A percentile compares a stretch with the other conserved stretches of the same genome.
phyloP scores from a whole-genome alignment of 23 tunicate genomes.

The Halocynthia aurantium region DNA sequence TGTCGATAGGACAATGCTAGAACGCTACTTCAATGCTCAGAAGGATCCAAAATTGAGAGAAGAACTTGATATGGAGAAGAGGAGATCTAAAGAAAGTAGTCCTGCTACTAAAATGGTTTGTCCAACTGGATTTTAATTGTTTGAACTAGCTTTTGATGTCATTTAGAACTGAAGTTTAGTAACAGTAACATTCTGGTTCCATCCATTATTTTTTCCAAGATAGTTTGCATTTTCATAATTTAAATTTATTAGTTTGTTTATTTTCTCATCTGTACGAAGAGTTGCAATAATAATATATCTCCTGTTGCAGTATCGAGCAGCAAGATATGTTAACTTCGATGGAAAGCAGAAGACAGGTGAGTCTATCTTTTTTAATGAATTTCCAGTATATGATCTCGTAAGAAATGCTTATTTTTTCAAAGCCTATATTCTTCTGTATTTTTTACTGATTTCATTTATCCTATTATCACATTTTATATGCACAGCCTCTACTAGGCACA shows the following conservation, averaged over 20 bases:
- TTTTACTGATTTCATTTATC: not conserved
- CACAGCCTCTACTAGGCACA: not conserved
- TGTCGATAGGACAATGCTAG: slow-evolving; percentile 80
- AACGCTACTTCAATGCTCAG: slow-evolving; percentile 77
- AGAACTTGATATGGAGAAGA: slow-evolving; percentile 64
- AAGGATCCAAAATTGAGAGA: slow-evolving; percentile 82
- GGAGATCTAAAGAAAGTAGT: slow-evolving; percentile 67
- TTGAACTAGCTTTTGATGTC: not conserved
- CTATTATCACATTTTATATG: not conserved
- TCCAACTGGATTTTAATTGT: too few relatives aligned
- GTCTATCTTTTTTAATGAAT: not conserved
- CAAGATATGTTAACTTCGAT: slow-evolving; percentile 7
- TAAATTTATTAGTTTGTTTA: not conserved
- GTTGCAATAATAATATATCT: not conserved
- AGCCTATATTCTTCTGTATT: not conserved
- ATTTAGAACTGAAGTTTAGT: not conserved
- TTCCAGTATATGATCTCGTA: too few relatives aligned
- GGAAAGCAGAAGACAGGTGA: not conserved
- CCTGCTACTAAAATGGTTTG: slow-evolving; percentile 63
- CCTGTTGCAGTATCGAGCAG: slow-evolving; percentile 3
- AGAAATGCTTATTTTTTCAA: too few relatives aligned
- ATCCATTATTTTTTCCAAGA: not conserved
- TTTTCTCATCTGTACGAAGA: too few relatives aligned
- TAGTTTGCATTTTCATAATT: not conserved
- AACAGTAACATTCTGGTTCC: not conserved